Base-by-base conservation (phyloP, 2,888 invertebrate species). In the Muschampia plurimacula region DNA sequence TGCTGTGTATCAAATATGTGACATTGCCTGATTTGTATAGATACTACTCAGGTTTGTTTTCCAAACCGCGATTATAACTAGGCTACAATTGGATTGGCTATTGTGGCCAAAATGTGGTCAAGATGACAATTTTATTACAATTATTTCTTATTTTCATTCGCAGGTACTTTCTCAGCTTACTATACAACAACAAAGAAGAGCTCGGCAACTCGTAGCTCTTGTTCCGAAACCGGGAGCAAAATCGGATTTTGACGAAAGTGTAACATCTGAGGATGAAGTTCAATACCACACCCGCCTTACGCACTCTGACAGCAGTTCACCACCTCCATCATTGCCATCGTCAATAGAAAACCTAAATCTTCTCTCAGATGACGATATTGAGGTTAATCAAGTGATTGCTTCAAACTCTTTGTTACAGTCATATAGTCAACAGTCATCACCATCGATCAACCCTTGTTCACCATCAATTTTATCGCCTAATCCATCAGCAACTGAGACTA, bases 231-330 rank as follows among this genome's bases (percentile, higher is more conserved):
- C 75, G 32, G 75, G 76, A 28, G 74, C 74, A 49, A 71, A 73
- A 74, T 76, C 76, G 15, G 75, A 75, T 69, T 22, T 71, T 15
- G 73, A 75, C 60, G 63, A 72, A 44, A 74, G 72, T 70, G 73
- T 66, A 32, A 71, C 68, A 68, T 74, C 74, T 49, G 66, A 71
- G 13, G 65, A 71, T 57, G 65, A 76, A 59, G 32, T 72, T 15
- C 74, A 69, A 52, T 13, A 10, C 22, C 22, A 22, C 22, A 22
- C 22, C 32, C 72, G 69, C 66, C 67, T 66, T 68, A 60, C 67
- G 59, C 15, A 74, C 74, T 76, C 73, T 55, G 73, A 74, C 67
- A 73, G 73, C 55, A 74, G 75, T 74, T 76, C 75, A 74, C 74
- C 75, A 67, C 73, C 74, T 69, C 72, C 72, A 62, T 72, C 75